Evolutionary conservation across 2,888 invertebrate genomes (phyloP), one percentile per base, ranked within the genome.

Genomic region (Trichopria drosophilae): DNA sequence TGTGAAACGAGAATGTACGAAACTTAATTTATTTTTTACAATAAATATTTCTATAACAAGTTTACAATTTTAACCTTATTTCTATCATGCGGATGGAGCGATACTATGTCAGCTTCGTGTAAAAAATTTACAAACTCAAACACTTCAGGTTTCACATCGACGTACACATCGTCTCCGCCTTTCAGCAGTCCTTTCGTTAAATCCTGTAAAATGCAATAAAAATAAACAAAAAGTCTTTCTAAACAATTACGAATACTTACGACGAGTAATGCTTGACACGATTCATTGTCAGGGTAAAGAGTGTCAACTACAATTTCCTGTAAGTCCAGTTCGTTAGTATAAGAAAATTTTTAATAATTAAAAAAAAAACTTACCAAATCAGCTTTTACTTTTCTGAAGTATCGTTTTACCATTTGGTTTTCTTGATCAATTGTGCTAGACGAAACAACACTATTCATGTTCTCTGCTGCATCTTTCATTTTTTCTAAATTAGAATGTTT

Each of bases 161-260:
- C 47, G 31, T 72, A 75, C 18, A 67, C 26, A 7, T 73, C 66
- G 45, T 75, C 69, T n/a, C 74, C 73, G 1, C 68, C 71, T 55
- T 58, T 65, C 6, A 34, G 26, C 34, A 64, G 62, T 7, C 67
- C 64, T 9, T 22, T 5, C 20, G 65, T 63, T n/a, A 74, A 26
- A 1, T 46, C 29, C 72, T 72, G 29, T 6, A 63, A 65, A 26
- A 40, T 28, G 6, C 22, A 26, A 31, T 34, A 26, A 28, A 19
- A 36, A 41, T 20, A 6, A 22, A 35, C 20, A 40, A 9, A 32
- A 26, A 31, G 15, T 19, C 7, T 36, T 37, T 32, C 15, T 12
- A 42, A 34, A 15, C 20, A 16, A n/a, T n/a, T n/a, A n/a, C n/a
- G n/a, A n/a, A 22, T 40, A 57, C 64, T 68, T 53, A 73, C 73